Evolutionary conservation across 1,140 invertebrate species (phyloP).

Genomic region (Scaptomyza graminum): DNA sequence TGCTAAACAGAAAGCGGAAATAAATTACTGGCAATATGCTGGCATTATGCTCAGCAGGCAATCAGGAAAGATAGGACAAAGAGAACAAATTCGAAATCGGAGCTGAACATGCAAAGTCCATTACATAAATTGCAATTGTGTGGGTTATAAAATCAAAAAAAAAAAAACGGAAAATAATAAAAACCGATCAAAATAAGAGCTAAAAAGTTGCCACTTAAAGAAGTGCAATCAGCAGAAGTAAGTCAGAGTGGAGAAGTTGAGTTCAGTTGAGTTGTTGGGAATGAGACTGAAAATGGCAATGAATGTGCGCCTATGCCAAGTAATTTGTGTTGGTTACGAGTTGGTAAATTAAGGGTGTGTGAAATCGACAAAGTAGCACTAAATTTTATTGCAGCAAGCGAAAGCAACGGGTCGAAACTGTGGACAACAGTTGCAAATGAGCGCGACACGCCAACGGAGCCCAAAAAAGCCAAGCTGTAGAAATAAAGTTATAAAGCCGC

Average conservation of each 20-base stretch:
- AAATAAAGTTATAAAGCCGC: conserved; percentile 76
- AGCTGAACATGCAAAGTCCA: conserved; percentile 76
- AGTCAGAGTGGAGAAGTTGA: conserved; percentile 58
- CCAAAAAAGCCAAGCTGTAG: conserved; percentile 23
- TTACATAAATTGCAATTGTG: conserved; percentile 69
- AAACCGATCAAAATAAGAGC: conserved; percentile 19
- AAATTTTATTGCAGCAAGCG: conserved; percentile 68
- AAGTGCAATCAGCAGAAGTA: conserved; percentile 76
- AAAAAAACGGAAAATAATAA: conserved; percentile 6
- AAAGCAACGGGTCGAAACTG: conserved; percentile 13
- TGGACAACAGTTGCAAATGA: conserved; percentile 66
- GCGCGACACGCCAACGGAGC: conserved; percentile 61
- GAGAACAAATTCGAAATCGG: conserved; percentile 31
- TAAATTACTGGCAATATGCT: conserved; percentile 61
- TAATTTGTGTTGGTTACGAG: conserved; percentile 5
- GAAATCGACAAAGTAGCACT: conserved; percentile 73
- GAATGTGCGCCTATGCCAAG: conserved; percentile 27
- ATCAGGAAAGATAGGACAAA: conserved; percentile 14
- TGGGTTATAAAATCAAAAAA: conserved; percentile 33
- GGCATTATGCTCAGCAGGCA: conserved; percentile 56
- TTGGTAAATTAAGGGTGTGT: conserved; percentile 62
- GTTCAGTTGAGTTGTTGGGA: conserved; percentile 1
- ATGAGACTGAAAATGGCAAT: conserved; percentile 21
- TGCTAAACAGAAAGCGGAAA: conserved; percentile 60
- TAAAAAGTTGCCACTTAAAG: conserved; percentile 70